These are phyloP conservation scores for Anneissia japonica DNA, from an alignment of 35 echinoderm and acorn worm species.

Conservation along the genomic window DNA sequence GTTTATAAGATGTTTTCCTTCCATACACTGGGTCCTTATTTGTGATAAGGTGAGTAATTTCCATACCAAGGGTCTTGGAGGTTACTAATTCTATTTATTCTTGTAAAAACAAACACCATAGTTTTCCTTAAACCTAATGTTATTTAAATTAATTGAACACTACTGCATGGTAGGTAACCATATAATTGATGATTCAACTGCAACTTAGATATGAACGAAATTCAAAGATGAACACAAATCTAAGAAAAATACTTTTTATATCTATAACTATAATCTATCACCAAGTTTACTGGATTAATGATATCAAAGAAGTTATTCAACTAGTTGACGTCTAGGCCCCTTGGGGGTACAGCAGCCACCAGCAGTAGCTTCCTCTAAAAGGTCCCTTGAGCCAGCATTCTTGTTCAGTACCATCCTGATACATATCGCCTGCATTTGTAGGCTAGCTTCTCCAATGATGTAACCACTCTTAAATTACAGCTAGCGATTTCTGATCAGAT, in stretches of 20 bases:
- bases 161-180: too few relatives aligned
- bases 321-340: background rate
- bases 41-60: too few relatives aligned
- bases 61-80: too few relatives aligned
- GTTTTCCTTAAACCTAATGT: too few relatives aligned
- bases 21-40: too few relatives aligned
- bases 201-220: too few relatives aligned
- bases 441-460: background rate
- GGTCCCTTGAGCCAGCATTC: background rate
- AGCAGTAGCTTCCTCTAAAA: background rate
- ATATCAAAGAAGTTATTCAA: background rate
- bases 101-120: too few relatives aligned
- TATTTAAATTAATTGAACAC: too few relatives aligned
- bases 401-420: background rate
- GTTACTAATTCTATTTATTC: too few relatives aligned
- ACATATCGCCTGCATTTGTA: background rate
- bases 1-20: too few relatives aligned
- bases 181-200: too few relatives aligned
- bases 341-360: background rate
- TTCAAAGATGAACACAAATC: too few relatives aligned
- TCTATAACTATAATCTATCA: background rate
- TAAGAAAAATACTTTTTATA: background rate
- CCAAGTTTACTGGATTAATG: background rate
- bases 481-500: background rate
- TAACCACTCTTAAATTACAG: background rate